phyloP scores from a whole-genome alignment of 2,113 vertebrate species.

The Orthonyx spaldingii region DNA sequence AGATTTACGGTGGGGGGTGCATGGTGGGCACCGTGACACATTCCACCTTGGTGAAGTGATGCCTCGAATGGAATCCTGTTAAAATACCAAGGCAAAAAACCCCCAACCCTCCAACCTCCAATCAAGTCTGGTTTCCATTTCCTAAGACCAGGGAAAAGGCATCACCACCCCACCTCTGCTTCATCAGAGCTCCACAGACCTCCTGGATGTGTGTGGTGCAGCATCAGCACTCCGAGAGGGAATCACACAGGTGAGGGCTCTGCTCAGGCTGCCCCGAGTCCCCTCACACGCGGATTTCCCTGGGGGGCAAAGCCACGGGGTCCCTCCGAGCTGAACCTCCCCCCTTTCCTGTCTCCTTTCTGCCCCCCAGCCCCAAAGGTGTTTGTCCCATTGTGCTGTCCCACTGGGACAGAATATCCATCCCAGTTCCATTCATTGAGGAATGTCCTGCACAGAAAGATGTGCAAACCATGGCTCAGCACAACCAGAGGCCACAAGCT shows the following conservation, averaged over 20 bases:
- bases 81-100: too few species aligned
- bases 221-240: background rate
- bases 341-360: background rate
- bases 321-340: background rate
- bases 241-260: background rate
- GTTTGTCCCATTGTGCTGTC: too few species aligned
- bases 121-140: too few species aligned
- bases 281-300: background rate
- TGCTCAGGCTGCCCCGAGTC: background rate
- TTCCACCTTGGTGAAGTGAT: too few species aligned
- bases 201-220: background rate
- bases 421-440: background rate
- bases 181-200: background rate
- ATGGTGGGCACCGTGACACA: too few species aligned
- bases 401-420: background rate
- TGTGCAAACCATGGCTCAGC: background rate
- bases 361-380: background rate
- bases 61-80: too few species aligned
- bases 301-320: background rate
- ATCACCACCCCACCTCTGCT: too few species aligned
- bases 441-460: background rate
- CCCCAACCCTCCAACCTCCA: too few species aligned
- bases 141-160: too few species aligned
- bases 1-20: too few species aligned
- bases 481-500: background rate